Conservation (phyloP, 1,140 invertebrate genomes). For the Mamestra configurata region DNA sequence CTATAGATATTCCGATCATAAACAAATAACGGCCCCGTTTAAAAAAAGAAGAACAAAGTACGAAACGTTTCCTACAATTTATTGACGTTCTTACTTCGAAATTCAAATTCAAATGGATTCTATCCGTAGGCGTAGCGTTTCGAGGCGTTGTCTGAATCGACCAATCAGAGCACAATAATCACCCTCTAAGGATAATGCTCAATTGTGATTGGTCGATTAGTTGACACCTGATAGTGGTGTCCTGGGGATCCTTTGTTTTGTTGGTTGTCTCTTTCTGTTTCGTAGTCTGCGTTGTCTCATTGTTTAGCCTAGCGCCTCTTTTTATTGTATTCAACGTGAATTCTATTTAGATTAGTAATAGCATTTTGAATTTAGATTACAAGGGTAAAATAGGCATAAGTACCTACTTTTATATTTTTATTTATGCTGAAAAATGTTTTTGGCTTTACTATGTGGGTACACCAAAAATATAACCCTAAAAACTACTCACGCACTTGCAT, state of each 20-base stretch:
- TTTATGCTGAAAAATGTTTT: no score
- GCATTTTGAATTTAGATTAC: no score
- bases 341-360: not conserved
- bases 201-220: conserved; percentile 69
- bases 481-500: no score
- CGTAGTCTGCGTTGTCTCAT: not conserved
- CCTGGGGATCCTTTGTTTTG: conserved; percentile 70
- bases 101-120: conserved; percentile 74
- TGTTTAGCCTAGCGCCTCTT: not conserved
- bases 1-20: not conserved
- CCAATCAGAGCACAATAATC: conserved; percentile 79
- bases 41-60: not conserved
- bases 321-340: conserved; percentile 14
- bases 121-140: conserved; percentile 72
- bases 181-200: conserved; percentile 77
- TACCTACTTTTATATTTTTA: no score
- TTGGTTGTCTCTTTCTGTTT: conserved; percentile 63
- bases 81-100: conserved; percentile 70
- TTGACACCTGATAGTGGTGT: conserved; percentile 69
- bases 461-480: no score
- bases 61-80: conserved; percentile 34
- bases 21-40: not conserved
- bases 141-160: conserved; percentile 78
- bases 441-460: no score
- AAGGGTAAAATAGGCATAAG: no score